These are phyloP conservation scores for Caenorhabditis doughertyi DNA, from an alignment of 2,888 invertebrate species.

Conservation along the genomic window DNA sequence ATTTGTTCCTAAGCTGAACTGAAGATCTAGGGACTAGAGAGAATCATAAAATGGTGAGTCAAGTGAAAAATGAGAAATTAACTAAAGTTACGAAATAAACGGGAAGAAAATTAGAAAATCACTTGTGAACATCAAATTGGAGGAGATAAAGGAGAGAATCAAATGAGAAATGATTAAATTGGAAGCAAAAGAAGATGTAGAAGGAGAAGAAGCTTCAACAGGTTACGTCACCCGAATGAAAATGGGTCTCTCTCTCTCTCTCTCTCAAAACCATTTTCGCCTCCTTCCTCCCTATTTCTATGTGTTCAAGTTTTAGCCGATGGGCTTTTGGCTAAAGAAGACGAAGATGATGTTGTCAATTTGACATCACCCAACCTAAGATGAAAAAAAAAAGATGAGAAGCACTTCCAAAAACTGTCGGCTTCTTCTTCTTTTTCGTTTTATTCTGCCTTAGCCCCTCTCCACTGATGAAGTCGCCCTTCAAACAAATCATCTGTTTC, in stretches of 20 bases:
- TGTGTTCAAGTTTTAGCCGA: constrained; percentile 57
- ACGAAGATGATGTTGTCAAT: constrained; percentile 49
- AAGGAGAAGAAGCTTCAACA: constrained; percentile 20
- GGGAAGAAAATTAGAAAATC: neutral
- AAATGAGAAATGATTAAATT: constrained; percentile 28
- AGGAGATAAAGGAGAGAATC: neutral
- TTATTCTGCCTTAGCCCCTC: neutral
- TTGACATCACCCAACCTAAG: constrained; percentile 42
- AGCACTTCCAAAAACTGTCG: constrained; percentile 56
- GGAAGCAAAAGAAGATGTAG: constrained; percentile 18
- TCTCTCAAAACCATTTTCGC: constrained; percentile 16
- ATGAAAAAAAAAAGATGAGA: neutral
- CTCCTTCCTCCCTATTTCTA: neutral
- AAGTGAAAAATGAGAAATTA: neutral
- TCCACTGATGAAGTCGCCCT: no score
- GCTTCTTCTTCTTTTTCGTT: constrained; percentile 26
- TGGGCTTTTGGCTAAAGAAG: constrained; percentile 2
- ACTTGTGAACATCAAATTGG: neutral
- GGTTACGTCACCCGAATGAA: constrained; percentile 55
- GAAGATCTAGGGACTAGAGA: no score
- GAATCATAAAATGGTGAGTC: neutral
- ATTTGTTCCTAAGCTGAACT: neutral
- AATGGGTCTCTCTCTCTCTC: constrained; percentile 22
- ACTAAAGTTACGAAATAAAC: constrained; percentile 1
- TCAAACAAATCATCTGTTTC: constrained; percentile 64